A percentile compares a stretch with the other conserved stretches of the same genome.
Evolutionary conservation across 2,797 vertebrate genomes (phyloP).

Genomic region (Gallinago nigripennis): DNA sequence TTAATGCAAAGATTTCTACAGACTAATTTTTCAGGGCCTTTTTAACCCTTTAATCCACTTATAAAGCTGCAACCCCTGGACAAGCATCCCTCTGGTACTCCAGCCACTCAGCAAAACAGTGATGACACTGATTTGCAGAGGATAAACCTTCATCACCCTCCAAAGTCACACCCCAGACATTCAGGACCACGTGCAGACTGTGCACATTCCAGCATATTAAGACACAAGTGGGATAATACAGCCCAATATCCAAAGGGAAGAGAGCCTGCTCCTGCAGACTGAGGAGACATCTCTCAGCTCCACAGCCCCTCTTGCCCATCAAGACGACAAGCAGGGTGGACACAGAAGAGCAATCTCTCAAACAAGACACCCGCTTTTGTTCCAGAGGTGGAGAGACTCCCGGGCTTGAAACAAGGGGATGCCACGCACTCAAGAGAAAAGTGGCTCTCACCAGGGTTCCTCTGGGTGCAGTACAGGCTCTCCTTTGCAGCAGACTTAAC

Average conservation of each 20-base stretch:
- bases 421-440: not conserved
- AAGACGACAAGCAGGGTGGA: not conserved
- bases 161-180: not conserved
- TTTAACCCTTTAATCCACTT: not conserved
- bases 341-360: not conserved
- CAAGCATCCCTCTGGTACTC: not conserved
- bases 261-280: not conserved
- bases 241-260: not conserved
- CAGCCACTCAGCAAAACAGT: not conserved
- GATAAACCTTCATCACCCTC: not conserved
- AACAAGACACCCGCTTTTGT: not conserved
- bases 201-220: not conserved
- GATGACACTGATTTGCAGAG: not conserved
- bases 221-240: not conserved
- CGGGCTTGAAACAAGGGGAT: not conserved
- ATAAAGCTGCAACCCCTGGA: not conserved
- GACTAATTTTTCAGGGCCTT: not conserved
- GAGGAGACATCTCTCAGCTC: not conserved
- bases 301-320: not conserved
- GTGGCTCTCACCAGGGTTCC: constrained; percentile 84
- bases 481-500: constrained; percentile 86
- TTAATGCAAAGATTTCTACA: not conserved
- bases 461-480: constrained; percentile 87
- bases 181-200: not conserved
- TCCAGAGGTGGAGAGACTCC: not conserved